Evolutionary conservation across 1,140 invertebrate genomes (phyloP), one percentile per base, ranked within the genome.

Genomic region (Atopsyche davidsoni): DNA sequence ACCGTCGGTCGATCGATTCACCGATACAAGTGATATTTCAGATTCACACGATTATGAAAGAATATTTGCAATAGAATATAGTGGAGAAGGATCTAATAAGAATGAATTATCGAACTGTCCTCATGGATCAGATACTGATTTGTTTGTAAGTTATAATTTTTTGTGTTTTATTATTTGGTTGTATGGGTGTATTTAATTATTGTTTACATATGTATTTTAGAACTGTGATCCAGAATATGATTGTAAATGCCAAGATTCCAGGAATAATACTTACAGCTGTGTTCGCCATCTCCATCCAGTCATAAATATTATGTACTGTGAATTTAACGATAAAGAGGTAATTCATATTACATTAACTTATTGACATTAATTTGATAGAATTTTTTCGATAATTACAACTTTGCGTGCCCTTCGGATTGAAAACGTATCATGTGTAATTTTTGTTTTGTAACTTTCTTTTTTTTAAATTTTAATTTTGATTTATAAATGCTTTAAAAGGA

Each of bases 241-340:
- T 34, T 92, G 89, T 60, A 90, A 91, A 62, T 92, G 89, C 62
- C 80, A 91, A 68, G 89, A 92, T 65, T 66, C 80, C 0, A 75
- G 62, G 59, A 94, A 94, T 62, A 94, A 94, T 61, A 92, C 90
- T 1, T 94, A 82, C 60, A 70, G 69, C 0, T 95, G 92, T 63
- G 53, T 92, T 3, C 66, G 87, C 39, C 76, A 79, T 47, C 56
- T 87, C 19, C 62, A 67, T 21, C 19, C 68, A 36, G 65, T 69
- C 1, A 52, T 75, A 28, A 78, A 87, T 62, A 77, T 80, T 51
- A 78, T 91, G 51, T 91, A 83, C 59, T 93, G 90, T 62, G 60
- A 77, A 48, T 89, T 92, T 65, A 64, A 73, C 19, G 87, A 92
- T 64, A 53, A 75, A 32, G 71, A 87, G 74, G 87, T 89, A 75